phyloP scores from a whole-genome alignment of 2,888 invertebrate genomes.

The Andricus quercusramuli region DNA sequence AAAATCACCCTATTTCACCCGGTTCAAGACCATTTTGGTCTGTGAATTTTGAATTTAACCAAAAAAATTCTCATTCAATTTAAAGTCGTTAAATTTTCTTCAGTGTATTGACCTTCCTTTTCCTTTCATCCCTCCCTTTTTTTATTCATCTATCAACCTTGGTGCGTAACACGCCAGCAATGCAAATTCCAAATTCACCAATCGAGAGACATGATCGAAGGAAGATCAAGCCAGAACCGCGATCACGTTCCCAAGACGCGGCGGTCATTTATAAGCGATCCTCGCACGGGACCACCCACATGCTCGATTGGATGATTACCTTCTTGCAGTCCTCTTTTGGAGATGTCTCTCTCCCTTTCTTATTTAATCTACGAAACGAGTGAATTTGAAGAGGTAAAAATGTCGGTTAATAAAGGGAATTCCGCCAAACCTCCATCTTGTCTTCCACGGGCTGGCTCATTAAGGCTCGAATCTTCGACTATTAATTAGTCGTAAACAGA shows the following conservation, averaged over 20 bases:
- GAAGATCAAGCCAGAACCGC: constrained; percentile 53
- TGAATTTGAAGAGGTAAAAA: constrained; percentile 5
- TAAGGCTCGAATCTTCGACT: constrained; percentile 41
- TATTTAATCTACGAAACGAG: background rate
- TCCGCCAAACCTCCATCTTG: constrained; percentile 48
- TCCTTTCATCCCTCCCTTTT: background rate
- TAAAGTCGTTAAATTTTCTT: too few relatives aligned
- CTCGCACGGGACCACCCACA: constrained; percentile 70
- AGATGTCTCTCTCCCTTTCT: background rate
- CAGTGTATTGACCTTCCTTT: background rate
- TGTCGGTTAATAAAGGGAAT: constrained; percentile 30
- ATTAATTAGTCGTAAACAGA: constrained; percentile 72
- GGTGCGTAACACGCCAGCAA: constrained; percentile 43
- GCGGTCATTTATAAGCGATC: constrained; percentile 71
- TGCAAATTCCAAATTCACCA: constrained; percentile 16
- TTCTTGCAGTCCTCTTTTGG: constrained; percentile 51
- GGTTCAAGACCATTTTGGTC: too few relatives aligned
- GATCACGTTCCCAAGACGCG: constrained; percentile 70
- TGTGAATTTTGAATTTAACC: too few relatives aligned
- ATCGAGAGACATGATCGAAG: constrained; percentile 45
- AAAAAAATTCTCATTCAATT: too few relatives aligned
- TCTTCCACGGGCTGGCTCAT: constrained; percentile 41
- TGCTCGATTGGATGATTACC: constrained; percentile 63
- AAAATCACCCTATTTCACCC: too few relatives aligned
- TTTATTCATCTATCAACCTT: constrained; percentile 15